phyloP scores from a whole-genome alignment of 2,797 vertebrate species.

The Lagodon rhomboides region DNA sequence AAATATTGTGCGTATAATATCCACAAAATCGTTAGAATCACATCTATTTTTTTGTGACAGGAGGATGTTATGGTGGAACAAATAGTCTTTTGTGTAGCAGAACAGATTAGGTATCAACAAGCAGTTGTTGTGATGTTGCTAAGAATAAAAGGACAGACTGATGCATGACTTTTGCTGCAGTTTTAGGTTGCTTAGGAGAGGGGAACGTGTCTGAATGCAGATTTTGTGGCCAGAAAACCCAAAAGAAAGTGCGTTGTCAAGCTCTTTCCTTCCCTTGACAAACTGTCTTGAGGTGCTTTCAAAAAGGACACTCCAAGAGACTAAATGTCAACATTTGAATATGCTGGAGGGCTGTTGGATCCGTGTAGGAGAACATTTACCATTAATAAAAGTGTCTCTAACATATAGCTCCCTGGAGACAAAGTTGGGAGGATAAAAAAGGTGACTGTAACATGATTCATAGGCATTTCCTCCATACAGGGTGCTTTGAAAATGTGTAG shows the following conservation, averaged over 20 bases:
- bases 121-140: not conserved
- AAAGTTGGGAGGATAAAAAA: not conserved
- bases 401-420: not conserved
- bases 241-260: not conserved
- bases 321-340: constrained; percentile 48
- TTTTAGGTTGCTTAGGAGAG: not conserved
- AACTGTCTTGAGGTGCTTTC: constrained; percentile 14
- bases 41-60: not conserved
- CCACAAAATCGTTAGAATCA: not conserved
- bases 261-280: not conserved
- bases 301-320: constrained; percentile 33
- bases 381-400: constrained; percentile 14
- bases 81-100: not conserved
- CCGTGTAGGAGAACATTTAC: constrained; percentile 22
- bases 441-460: not conserved
- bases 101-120: constrained; percentile 3
- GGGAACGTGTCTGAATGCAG: constrained; percentile 7
- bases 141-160: not conserved
- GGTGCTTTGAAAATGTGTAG: not conserved
- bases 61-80: not conserved
- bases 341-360: constrained; percentile 19
- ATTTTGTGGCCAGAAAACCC: not conserved
- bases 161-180: not conserved
- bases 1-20: not conserved
- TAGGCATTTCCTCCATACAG: not conserved